These are phyloP conservation scores for Erannis defoliaria DNA, from an alignment of 2,888 invertebrate species.

Conservation along the genomic window DNA sequence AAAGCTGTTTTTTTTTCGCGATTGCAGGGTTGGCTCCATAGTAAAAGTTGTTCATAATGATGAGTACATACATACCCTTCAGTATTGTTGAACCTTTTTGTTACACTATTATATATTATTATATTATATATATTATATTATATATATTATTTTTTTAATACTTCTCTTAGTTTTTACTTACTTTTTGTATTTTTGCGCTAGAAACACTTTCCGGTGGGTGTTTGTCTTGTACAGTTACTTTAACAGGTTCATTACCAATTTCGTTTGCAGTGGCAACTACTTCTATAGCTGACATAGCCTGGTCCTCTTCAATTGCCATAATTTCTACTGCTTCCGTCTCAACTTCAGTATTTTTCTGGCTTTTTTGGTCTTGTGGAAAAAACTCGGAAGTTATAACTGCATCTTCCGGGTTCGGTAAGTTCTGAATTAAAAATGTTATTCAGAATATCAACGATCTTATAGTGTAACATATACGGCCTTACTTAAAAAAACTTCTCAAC, in stretches of 20 bases:
- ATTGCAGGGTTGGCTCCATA: too few species aligned
- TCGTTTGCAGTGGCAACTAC: constrained; percentile 24
- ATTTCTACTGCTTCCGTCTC: neutral
- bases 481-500: too few species aligned
- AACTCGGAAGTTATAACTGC: constrained; percentile 67
- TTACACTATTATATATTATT: too few species aligned
- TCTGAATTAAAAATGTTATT: constrained; percentile 5
- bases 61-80: too few species aligned
- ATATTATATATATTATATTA: too few species aligned
- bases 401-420: constrained; percentile 59
- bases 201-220: constrained; percentile 39
- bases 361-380: constrained; percentile 54
- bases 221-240: constrained; percentile 1
- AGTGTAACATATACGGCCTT: too few species aligned
- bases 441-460: too few species aligned
- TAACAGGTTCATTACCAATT: constrained; percentile 1
- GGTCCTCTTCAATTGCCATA: constrained; percentile 29
- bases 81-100: too few species aligned
- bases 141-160: too few species aligned
- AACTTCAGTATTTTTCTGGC: constrained; percentile 20
- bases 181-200: constrained; percentile 51
- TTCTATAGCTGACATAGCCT: constrained; percentile 39
- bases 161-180: constrained; percentile 13
- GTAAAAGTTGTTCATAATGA: too few species aligned
- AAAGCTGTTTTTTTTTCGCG: too few species aligned